Evolutionary conservation across 2,888 invertebrate genomes (phyloP), one percentile per base, ranked within the genome.

Genomic region (Andricus curvator): DNA sequence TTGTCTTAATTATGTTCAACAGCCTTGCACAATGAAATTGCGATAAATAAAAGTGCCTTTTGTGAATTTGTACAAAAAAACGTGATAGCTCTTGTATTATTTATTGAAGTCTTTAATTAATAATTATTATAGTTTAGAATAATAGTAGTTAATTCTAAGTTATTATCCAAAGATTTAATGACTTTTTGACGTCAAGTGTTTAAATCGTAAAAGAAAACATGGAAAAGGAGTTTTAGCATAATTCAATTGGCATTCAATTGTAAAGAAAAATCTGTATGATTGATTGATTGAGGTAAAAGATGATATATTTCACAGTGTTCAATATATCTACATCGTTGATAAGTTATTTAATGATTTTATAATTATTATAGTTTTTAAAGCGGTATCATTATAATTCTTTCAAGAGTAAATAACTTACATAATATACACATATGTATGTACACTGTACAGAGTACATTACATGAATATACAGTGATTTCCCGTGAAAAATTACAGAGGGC

Each of bases 1-100:
- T 89, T 97, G 97, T 85, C 93, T 97, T 9, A 97, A 97, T 91
- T 97, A 96, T 88, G 95, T 97, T 6, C 97, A 97, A 89, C 97
- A 97, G 88, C 97, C 97, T 0, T 97, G 97, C 90, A 96, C 96
- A 15, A 96, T 96, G 29, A 90, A 89, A 78, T 81, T 90, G 17
- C 80, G 84, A 82, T 87, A 80, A 84, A 66, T 17, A 20, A 56
- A 56, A n/a, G n/a, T 56, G 25, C n/a, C 33, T 6, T 77, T 48
- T 48, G 25, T 62, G 37, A 60, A 41, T 29, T 68, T 22, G 25
- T n/a, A 56, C 9, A 56, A 56, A 56, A n/a, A 56, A 1, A n/a
- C 11, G 9, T n/a, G 11, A 56, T 8, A n/a, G 56, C n/a, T 56
- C 9, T n/a, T 56, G n/a, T 56, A 56, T n/a, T 48, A 17, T 15